A percentile compares a stretch with the other conserved stretches of the same genome.
These are phyloP conservation scores for Riptortus pedestris DNA, from an alignment of 1,140 invertebrate species.

Conservation along the genomic window DNA sequence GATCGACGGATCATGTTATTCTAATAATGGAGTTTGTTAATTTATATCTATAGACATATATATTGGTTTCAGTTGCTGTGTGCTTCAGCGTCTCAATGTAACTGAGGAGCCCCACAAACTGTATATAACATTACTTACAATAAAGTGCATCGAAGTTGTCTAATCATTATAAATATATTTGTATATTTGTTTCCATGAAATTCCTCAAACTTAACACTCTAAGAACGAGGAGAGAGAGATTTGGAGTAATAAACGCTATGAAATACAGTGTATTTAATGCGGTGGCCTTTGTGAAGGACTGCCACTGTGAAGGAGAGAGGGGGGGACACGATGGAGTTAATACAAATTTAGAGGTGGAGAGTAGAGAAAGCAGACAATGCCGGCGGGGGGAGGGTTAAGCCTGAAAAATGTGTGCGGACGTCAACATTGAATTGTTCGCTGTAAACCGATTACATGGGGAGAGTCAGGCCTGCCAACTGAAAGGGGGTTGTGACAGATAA, in stretches of 20 bases:
- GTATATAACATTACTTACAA: too few species aligned
- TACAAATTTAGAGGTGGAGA: neutral
- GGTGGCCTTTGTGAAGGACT: neutral
- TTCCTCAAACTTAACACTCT: too few species aligned
- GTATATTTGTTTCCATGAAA: too few species aligned
- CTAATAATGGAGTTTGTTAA: too few species aligned
- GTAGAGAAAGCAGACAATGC: neutral
- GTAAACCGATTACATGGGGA: constrained; percentile 13
- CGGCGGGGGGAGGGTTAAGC: neutral
- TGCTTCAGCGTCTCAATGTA: too few species aligned
- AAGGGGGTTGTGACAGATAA: constrained; percentile 17
- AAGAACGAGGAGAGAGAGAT: too few species aligned
- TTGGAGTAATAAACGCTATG: neutral
- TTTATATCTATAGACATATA: too few species aligned
- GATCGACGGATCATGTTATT: too few species aligned
- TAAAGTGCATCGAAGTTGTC: too few species aligned
- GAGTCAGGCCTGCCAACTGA: neutral
- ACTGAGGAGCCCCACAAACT: too few species aligned
- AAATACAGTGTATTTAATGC: neutral
- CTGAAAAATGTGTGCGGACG: constrained; percentile 18
- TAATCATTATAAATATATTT: too few species aligned
- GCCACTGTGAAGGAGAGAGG: neutral
- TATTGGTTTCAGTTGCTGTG: too few species aligned
- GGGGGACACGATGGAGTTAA: neutral
- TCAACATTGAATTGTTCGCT: constrained; percentile 16